Evolutionary conservation across 64 coral and sea anemone species (phyloP).

Genomic region (Acropora yongei): DNA sequence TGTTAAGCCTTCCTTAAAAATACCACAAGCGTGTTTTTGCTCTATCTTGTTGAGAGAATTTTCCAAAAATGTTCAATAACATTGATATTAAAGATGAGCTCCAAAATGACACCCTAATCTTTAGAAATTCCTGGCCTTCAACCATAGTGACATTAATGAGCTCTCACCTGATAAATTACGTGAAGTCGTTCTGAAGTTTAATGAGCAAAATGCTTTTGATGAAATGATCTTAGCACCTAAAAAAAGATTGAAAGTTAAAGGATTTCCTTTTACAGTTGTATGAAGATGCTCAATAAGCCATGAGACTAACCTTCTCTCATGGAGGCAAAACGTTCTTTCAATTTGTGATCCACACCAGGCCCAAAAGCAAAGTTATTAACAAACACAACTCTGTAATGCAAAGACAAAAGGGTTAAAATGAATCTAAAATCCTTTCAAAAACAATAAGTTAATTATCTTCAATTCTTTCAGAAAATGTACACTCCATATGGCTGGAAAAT

Average conservation of each 20-base stretch:
- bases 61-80: too few species aligned
- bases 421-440: neutral
- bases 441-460: too few species aligned
- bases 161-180: conserved; percentile 91
- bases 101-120: too few species aligned
- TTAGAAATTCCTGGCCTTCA: too few species aligned
- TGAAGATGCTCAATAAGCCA: neutral
- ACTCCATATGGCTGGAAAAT: neutral
- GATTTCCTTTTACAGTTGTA: neutral
- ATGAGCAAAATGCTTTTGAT: conserved; percentile 95
- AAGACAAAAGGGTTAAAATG: neutral
- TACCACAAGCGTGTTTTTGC: too few species aligned
- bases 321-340: conserved; percentile 90
- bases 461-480: neutral
- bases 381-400: conserved; percentile 85
- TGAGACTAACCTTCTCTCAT: conserved; percentile 91
- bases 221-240: conserved; percentile 96
- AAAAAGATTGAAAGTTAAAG: neutral
- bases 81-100: too few species aligned
- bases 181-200: conserved; percentile 94
- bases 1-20: too few species aligned
- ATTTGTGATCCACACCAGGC: conserved; percentile 91
- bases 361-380: conserved; percentile 99
- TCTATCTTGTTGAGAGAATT: too few species aligned
- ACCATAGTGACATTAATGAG: neutral